Evolutionary conservation across 2,888 invertebrate genomes (phyloP), one percentile per base, ranked within the genome.

Genomic region (Oligia fasciuncula): DNA sequence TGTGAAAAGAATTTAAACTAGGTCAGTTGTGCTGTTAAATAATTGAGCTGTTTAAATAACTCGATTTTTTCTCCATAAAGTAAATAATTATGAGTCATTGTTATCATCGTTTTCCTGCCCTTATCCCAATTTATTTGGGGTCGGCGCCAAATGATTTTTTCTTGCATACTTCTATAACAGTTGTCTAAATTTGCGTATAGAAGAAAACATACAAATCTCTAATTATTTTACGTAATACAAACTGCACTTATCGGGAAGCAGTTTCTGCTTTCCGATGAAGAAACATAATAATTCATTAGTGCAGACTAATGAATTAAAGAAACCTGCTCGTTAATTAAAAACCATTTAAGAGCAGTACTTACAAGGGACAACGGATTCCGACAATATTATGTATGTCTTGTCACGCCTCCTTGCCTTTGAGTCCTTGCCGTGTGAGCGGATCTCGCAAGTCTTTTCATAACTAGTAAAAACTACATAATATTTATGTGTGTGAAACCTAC

Each of bases 341-440:
- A 57, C 2, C 65, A 70, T 77, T 69, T 67, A 77, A 77, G 62
- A 77, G 49, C 57, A 67, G n/a, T 73, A 69, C 17, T 23, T 43
- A 54, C 67, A 69, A 77, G 57, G 65, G 72, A 62, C 67, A 63
- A 77, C 46, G 65, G 68, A 79, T 67, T 46, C 60, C n/a, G 19
- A 74, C 71, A 51, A 76, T 72, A 14, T 66, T 11, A 74, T 63
- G 76, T 54, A 65, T 71, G 57, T 67, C 72, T 75, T 73, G 86
- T 72, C 67, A 84, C 79, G 87, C 74, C 54, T 86, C 76, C 70
- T 67, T 85, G 77, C 74, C 13, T 73, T 67, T 73, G n/a, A n/a
- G n/a, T n/a, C n/a, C n/a, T n/a, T n/a, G n/a, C n/a, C 84, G 79
- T 86, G 84, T 75, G 87, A 85, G 60, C 68, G 69, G 79, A 70